These are phyloP conservation scores for Diaphora mendica DNA, from an alignment of 2,888 invertebrate genomes.

Conservation along the genomic window DNA sequence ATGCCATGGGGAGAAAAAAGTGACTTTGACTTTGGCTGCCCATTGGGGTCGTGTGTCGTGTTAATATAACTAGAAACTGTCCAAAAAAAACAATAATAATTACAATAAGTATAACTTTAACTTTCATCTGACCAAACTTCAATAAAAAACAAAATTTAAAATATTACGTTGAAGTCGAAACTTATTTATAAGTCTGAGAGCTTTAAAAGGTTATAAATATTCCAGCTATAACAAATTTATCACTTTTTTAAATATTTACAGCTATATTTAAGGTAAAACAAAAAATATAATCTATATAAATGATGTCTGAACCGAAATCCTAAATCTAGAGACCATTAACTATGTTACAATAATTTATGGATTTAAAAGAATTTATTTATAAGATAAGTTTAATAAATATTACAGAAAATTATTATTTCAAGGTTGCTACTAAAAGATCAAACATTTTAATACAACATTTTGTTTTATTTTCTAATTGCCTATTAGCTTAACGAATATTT, in stretches of 20 bases:
- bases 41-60: too few species aligned
- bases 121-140: neutral
- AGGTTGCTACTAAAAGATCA: neutral
- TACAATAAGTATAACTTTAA: neutral
- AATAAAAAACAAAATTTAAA: neutral
- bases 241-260: constrained; percentile 33
- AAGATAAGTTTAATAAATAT: constrained; percentile 38
- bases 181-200: too few species aligned
- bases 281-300: constrained; percentile 35
- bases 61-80: too few species aligned
- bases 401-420: constrained; percentile 21
- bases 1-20: too few species aligned
- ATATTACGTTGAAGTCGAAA: neutral
- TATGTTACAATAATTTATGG: constrained; percentile 47
- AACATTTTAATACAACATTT: neutral
- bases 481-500: neutral
- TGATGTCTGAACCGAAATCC: constrained; percentile 30
- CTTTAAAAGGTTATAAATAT: neutral
- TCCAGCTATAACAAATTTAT: constrained; percentile 47
- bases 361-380: constrained; percentile 23
- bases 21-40: too few species aligned
- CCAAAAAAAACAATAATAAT: neutral
- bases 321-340: constrained; percentile 41
- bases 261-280: too few species aligned
- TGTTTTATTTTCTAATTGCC: neutral